These are phyloP conservation scores for Lasioglossum malachurum DNA, from an alignment of 2,888 invertebrate genomes.

Conservation along the genomic window DNA sequence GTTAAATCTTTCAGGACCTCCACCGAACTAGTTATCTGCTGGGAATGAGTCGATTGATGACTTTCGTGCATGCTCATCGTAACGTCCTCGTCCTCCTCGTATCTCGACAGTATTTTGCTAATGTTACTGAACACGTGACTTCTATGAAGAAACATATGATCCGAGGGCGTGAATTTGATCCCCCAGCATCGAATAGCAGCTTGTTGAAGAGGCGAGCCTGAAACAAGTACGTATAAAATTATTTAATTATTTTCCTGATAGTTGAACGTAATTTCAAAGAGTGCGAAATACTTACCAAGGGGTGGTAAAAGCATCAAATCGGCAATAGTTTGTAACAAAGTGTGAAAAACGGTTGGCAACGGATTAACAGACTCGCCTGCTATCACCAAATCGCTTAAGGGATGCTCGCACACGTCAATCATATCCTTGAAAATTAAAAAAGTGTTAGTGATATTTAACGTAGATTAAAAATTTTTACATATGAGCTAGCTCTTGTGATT, in stretches of 20 bases:
- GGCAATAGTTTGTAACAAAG: conserved; percentile 95
- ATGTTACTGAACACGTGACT: conserved; percentile 98
- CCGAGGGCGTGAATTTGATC: conserved; percentile 93
- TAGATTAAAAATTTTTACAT: not conserved
- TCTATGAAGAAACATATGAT: conserved; percentile 95
- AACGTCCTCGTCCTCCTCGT: conserved; percentile 91
- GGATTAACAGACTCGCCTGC: conserved; percentile 90
- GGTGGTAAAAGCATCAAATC: conserved; percentile 96
- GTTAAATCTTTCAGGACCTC: conserved; percentile 92
- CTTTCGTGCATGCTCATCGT: conserved; percentile 87
- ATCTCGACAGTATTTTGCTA: conserved; percentile 96
- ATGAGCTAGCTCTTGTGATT: not conserved
- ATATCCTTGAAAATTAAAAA: conserved; percentile 84
- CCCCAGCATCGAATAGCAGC: conserved; percentile 98
- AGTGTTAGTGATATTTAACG: not conserved
- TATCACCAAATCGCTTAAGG: conserved; percentile 91
- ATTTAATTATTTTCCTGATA: not conserved
- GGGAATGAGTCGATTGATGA: conserved; percentile 85
- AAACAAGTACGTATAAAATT: conserved; percentile 24
- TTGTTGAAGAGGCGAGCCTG: conserved; percentile 91
- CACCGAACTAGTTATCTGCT: conserved; percentile 86
- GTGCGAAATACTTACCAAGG: conserved; percentile 86
- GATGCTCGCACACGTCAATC: conserved; percentile 90
- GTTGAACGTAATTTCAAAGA: not conserved
- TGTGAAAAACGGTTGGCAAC: conserved; percentile 92